Base-by-base conservation (phyloP, 2,797 vertebrate species). In the Graptemys geographica region DNA sequence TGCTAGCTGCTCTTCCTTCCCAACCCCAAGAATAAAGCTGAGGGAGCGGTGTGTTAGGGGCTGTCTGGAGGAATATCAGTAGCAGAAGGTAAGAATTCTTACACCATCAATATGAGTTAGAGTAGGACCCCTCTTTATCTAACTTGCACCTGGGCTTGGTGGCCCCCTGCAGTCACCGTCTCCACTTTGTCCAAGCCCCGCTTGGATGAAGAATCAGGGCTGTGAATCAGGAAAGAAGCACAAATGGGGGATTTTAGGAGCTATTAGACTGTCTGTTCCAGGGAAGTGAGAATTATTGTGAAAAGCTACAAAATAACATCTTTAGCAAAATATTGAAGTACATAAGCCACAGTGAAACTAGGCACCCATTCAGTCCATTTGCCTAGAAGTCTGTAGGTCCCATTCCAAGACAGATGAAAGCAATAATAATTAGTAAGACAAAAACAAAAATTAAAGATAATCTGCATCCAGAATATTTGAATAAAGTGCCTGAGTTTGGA, bases 301-400 rank as follows among this genome's bases (percentile, higher is more conserved):
- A 76, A 79, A 79, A 78, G 57, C 16, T 62, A 44, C 53, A 78
- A 88, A 88, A 82, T 72, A 65, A 4, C 41, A 21, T 41, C 25
- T 49, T 28, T 41, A 79, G 2, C 0, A 74, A 74, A 21, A 19
- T 4, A 9, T 8, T 81, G 56, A 16, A 49, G 2, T 79, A 19
- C 0, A 0, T 89, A 79, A 88, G 57, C 59, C 11, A 3, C 47
- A 10, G 41, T 78, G 80, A 84, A 92, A 49, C 5, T 65, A 90
- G 86, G 6, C 18, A 93, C 44, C 57, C 23, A 62, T 78, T 51
- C 94, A 15, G 51, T 87, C 44, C 3, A 4, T 81, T 21, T 84
- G 2, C 85, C 84, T 0, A 0, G 37, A 37, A 84, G n/a, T 12
- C 4, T 21, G 27, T 27, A 53, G 5, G 69, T 23, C 41, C 11